These are phyloP conservation scores for Daboia siamensis DNA, from an alignment of 2,113 vertebrate species.

Conservation along the genomic window DNA sequence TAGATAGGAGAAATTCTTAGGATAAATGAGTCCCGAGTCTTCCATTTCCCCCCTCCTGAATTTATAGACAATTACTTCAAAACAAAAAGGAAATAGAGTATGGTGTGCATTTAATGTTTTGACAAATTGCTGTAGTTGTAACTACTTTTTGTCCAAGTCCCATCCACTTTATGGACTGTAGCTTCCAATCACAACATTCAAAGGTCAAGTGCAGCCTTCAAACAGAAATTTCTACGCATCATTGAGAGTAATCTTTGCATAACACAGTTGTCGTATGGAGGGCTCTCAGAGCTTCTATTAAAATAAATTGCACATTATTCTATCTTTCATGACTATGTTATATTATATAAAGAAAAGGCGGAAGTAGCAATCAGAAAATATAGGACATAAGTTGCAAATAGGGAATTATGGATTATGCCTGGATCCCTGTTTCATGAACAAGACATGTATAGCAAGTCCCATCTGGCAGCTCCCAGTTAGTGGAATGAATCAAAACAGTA, in stretches of 20 bases:
- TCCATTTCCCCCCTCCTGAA: not conserved
- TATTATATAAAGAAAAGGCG: not conserved
- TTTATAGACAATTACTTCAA: not conserved
- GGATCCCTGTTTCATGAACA: not conserved
- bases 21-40: not conserved
- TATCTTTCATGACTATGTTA: not conserved
- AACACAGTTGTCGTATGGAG: not conserved
- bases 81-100: not conserved
- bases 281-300: not conserved
- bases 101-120: not conserved
- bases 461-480: slow-evolving; percentile 45
- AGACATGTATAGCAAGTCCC: not conserved
- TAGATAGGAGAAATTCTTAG: not conserved
- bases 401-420: not conserved
- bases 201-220: not conserved
- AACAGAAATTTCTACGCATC: not conserved
- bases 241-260: not conserved
- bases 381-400: not conserved
- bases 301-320: not conserved
- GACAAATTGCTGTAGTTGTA: not conserved
- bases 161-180: not conserved
- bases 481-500: slow-evolving; percentile 38
- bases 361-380: not conserved
- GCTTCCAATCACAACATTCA: not conserved
- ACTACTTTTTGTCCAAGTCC: not conserved